Evolutionary conservation across 2,113 vertebrate genomes (phyloP), one percentile per base, ranked within the genome.

Genomic region (Craseonycteris thonglongyai): DNA sequence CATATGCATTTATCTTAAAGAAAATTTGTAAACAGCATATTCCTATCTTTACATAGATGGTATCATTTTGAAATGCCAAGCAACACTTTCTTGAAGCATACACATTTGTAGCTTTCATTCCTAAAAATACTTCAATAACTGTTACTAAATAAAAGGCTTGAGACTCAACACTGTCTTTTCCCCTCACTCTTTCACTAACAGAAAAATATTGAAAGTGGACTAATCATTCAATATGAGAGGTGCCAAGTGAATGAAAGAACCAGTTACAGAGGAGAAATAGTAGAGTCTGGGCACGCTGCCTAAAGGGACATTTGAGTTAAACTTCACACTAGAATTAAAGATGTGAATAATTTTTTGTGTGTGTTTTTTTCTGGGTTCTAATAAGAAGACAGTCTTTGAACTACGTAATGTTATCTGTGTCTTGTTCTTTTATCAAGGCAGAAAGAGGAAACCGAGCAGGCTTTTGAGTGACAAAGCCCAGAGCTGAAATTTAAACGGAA

Each of bases 41-140:
- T 95, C 80, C 93, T 96, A 94, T 58, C 89, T 93, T 94, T 88
- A 72, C 59, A 63, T 35, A 94, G 85, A 95, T 54, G 78, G 54
- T 83, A 93, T 82, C 51, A 95, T 94, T 96, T 96, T 90, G 88
- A 96, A 96, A 97, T 97, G 91, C 56, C 94, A 95, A 95, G 82
- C 47, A 91, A 81, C 54, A 12, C 42, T 80, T 95, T 95, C 86
- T 63, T 83, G 13, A 88, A 85, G n/a, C n/a, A 68, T 72, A 92
- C 12, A 78, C 22, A 87, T 90, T 84, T 94, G 30, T 38, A 95
- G 42, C 38, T 63, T 95, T 89, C 84, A 78, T 90, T 63, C 49
- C 80, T 94, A 56, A 84, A 96, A 96, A 96, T 86, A 96, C 87
- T 94, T 96, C 61, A 94, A 79, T 90, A 76, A 89, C 45, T 96